phyloP scores from a whole-genome alignment of 2,797 vertebrate species.

The Paguma larvata region DNA sequence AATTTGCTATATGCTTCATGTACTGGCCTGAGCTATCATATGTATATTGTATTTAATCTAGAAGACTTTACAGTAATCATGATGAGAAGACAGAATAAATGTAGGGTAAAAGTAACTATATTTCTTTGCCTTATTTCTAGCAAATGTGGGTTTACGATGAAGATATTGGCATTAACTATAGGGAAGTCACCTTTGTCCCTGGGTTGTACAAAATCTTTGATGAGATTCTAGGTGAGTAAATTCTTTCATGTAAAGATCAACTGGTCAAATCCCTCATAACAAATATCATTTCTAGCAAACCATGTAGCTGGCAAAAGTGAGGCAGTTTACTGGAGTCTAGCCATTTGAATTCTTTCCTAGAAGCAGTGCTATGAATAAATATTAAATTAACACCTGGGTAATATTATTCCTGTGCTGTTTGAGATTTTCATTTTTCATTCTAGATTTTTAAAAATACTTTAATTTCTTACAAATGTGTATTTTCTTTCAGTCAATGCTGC shows the following conservation, averaged over 20 bases:
- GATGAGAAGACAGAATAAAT: conserved; percentile 18
- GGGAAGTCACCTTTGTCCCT: conserved; percentile 97
- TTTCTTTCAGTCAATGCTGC: conserved; percentile 95
- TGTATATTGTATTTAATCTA: background rate
- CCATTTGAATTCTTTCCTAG: conserved; percentile 30
- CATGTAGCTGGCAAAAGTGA: background rate
- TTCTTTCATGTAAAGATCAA: conserved; percentile 45
- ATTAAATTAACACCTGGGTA: conserved; percentile 46
- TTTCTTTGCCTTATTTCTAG: conserved; percentile 87
- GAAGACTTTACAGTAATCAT: background rate
- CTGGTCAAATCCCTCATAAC: background rate
- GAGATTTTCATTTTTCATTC: background rate
- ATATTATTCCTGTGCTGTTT: background rate
- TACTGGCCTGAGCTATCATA: background rate
- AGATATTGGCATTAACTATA: conserved; percentile 93
- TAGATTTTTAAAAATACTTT: conserved; percentile 40
- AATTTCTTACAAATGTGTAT: conserved; percentile 58
- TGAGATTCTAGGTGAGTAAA: conserved; percentile 96
- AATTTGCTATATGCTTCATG: background rate
- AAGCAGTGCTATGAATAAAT: conserved; percentile 23
- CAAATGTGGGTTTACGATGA: conserved; percentile 99
- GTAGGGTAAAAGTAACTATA: background rate
- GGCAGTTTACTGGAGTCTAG: background rate
- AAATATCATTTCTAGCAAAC: background rate
- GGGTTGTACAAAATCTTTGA: conserved; percentile 99